Evolutionary conservation across 2,888 invertebrate genomes (phyloP), one percentile per base, ranked within the genome.

Genomic region (Cecidostiba fungosa): DNA sequence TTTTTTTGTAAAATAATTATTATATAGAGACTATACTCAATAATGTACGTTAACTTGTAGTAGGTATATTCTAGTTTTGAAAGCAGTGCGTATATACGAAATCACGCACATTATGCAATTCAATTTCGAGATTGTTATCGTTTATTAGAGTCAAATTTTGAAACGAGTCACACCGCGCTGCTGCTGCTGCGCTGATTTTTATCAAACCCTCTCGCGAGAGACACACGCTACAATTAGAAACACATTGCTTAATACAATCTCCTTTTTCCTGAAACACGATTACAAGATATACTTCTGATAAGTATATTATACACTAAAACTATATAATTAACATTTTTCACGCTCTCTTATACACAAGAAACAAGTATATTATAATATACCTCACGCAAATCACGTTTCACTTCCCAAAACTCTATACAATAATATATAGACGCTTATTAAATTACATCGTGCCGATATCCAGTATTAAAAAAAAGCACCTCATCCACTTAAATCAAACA

Each of bases 171-270:
- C 70, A 1, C n/a, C n/a, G n/a, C n/a, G n/a, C n/a, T n/a, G n/a
- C n/a, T n/a, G n/a, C n/a, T 32, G 47, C 29, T 8, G 16, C 29
- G 6, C 19, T 62, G 66, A 29, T 29, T 66, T 66, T 26, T 12
- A 66, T 66, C 66, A 26, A 66, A 26, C 66, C 14, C n/a, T 23
- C 26, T 23, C 43, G 12, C 39, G 69, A n/a, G n/a, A n/a, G n/a
- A n/a, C n/a, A 66, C 78, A 66, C 26, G 32, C 50, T 23, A 36
- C 36, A 70, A 80, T 77, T 78, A 78, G 39, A 62, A 78, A 78
- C 32, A 43, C 12, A 78, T 78, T 78, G 66, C 78, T 43, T 47
- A 66, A 78, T 66, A 4, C 8, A 6, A 8, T 59, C n/a, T n/a
- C 50, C 50, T 59, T 59, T 59, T 50, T 16, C 16, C 10, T 32